Evolutionary conservation across 2,797 vertebrate species (phyloP).

Genomic region (Sardinella longiceps): DNA sequence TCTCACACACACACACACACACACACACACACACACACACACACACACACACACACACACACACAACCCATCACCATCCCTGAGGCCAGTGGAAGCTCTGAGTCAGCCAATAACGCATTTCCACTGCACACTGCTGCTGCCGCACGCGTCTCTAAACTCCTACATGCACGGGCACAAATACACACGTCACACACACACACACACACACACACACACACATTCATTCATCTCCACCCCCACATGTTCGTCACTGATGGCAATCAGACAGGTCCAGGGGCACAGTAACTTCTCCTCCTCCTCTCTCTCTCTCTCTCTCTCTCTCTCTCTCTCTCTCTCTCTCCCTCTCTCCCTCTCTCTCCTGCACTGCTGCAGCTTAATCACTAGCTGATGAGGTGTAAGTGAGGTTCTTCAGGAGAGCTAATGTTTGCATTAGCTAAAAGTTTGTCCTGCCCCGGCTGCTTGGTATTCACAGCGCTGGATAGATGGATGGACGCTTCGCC

Average conservation of each 20-base stretch:
- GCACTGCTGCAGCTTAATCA: not conserved
- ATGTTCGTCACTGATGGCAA: not conserved
- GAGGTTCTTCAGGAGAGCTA: not conserved
- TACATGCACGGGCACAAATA: not conserved
- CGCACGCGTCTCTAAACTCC: not conserved
- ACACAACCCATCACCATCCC: too few species aligned
- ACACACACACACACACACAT: not conserved
- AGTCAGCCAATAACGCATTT: too few species aligned
- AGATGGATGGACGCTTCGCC: not conserved
- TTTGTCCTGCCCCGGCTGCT: slow-evolving; percentile 41
- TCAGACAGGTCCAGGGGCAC: not conserved
- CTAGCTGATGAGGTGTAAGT: not conserved
- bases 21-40: too few species aligned
- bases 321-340: too few species aligned
- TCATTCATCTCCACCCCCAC: not conserved
- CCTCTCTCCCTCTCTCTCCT: not conserved
- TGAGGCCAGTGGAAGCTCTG: too few species aligned
- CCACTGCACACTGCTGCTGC: too few species aligned
- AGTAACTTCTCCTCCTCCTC: not conserved
- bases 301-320: too few species aligned
- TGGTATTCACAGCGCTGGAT: slow-evolving; percentile 56
- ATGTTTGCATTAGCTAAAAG: not conserved
- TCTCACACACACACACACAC: too few species aligned
- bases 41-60: too few species aligned
- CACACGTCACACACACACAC: slow-evolving; percentile 27